Evolutionary conservation across 2,113 vertebrate species (phyloP), one percentile per base, ranked within the genome.

Genomic region (Hiodon tergisus): DNA sequence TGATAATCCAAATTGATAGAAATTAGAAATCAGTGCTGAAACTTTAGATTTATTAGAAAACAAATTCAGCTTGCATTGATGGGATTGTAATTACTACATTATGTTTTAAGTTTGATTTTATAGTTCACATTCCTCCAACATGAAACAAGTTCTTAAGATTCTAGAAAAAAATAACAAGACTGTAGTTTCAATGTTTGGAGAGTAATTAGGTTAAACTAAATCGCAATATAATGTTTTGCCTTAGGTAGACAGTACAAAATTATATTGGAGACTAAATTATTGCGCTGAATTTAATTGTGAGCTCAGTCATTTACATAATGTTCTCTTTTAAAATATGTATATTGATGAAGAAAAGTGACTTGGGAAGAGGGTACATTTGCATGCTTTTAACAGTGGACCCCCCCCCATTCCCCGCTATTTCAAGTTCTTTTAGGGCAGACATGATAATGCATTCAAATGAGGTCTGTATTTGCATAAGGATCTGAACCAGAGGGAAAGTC

Each of bases 311-410:
- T 88, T 85, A 77, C 86, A 86, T 90, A 86, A 87, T 86, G 81
- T 82, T 86, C 84, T 76, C 79, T 82, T 87, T 87, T 85, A 80
- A 86, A 88, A 87, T 83, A 88, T 88, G 85, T 85, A 87, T 86
- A 87, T 87, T 86, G 85, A 88, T 87, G 82, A 85, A 82, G 74
- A 79, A 72, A 67, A 80, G 76, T 78, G 77, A 78, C 77, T 78
- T 75, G 69, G 76, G 82, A 83, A 73, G 79, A 63, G 69, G 74
- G 54, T 82, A 72, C 78, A 85, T 88, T 84, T 83, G 82, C 81
- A 83, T 84, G 83, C 82, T 76, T 85, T 87, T 82, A 87, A 82
- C 72, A 55, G 70, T 74, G 76, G 73, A 51, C 11, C 69, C 72
- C 55, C 68, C 9, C 11, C 31, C 73, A 2, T 50, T 6, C 58